Conservation (phyloP, 2,113 vertebrate species). For the Gorsachius goisagi region DNA sequence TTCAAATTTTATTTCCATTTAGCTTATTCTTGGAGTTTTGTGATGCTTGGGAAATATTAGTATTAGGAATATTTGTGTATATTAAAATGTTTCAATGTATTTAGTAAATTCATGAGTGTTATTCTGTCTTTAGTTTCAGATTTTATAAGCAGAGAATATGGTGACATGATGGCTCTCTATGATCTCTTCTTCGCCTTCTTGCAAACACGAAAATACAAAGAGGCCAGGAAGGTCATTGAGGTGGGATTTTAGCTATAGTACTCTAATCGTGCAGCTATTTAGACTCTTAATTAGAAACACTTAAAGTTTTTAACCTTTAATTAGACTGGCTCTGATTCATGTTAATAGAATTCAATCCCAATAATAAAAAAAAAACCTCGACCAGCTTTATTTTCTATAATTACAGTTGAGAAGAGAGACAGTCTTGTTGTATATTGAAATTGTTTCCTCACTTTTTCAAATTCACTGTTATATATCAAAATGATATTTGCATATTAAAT, state of each 20-base stretch:
- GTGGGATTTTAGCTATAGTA: conserved; percentile 74
- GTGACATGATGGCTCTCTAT: conserved; percentile 93
- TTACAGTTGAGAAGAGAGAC: conserved; percentile 70
- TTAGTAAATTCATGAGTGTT: not conserved
- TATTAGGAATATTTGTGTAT: not conserved
- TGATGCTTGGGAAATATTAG: not conserved
- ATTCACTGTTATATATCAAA: conserved; percentile 74
- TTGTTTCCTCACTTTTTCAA: conserved; percentile 74
- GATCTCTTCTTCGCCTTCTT: conserved; percentile 94
- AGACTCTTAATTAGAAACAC: conserved; percentile 78
- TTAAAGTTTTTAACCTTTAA: conserved; percentile 79
- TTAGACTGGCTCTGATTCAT: conserved; percentile 76
- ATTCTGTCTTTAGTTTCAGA: conserved; percentile 83
- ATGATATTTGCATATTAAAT: conserved; percentile 85
- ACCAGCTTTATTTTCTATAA: conserved; percentile 70
- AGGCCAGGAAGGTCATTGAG: conserved; percentile 96
- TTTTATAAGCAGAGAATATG: conserved; percentile 84
- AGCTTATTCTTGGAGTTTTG: not conserved
- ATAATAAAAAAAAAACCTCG: conserved; percentile 44
- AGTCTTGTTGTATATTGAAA: conserved; percentile 64
- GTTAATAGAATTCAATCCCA: conserved; percentile 76
- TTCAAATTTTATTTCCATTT: not conserved
- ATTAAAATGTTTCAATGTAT: not conserved
- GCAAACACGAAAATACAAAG: conserved; percentile 87
- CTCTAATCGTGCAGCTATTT: conserved; percentile 73